A percentile compares a stretch with the other conserved stretches of the same genome.
phyloP scores from a whole-genome alignment of 2,797 vertebrate species.

The Dallia pectoralis region DNA sequence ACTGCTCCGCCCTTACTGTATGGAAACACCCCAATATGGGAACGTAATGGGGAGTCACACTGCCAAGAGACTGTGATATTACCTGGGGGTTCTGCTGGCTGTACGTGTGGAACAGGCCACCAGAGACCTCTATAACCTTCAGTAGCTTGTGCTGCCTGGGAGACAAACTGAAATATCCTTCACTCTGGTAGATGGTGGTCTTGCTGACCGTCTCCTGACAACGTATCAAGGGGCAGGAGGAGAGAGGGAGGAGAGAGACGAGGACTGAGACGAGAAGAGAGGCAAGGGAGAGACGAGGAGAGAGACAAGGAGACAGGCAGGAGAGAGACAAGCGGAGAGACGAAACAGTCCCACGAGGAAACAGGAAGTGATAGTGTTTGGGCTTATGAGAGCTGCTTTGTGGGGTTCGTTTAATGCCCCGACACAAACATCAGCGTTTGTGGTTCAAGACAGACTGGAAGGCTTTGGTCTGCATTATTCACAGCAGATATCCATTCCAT shows the following conservation, averaged over 20 bases:
- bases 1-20: conserved; percentile 54
- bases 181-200: background rate
- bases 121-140: background rate
- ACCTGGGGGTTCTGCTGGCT: conserved; percentile 9
- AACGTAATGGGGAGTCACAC: conserved; percentile 28
- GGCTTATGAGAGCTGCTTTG: conserved; percentile 27
- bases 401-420: conserved; percentile 31
- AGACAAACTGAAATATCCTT: background rate
- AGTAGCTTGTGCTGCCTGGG: background rate
- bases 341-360: background rate
- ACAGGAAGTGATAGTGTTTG: conserved; percentile 8
- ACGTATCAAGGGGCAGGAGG: background rate
- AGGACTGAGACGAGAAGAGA: too few relatives aligned
- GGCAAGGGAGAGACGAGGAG: conserved; percentile 3
- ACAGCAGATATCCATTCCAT: conserved; percentile 34
- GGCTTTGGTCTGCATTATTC: conserved; percentile 37
- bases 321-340: conserved; percentile 7
- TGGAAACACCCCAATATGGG: conserved; percentile 27
- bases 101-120: background rate
- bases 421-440: conserved; percentile 48
- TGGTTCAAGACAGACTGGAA: conserved; percentile 41
- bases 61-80: conserved; percentile 19
- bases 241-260: conserved; percentile 14
- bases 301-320: background rate
- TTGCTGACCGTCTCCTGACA: conserved; percentile 9